Conservation (phyloP, 2,797 vertebrate species). For the Pterois miles region DNA sequence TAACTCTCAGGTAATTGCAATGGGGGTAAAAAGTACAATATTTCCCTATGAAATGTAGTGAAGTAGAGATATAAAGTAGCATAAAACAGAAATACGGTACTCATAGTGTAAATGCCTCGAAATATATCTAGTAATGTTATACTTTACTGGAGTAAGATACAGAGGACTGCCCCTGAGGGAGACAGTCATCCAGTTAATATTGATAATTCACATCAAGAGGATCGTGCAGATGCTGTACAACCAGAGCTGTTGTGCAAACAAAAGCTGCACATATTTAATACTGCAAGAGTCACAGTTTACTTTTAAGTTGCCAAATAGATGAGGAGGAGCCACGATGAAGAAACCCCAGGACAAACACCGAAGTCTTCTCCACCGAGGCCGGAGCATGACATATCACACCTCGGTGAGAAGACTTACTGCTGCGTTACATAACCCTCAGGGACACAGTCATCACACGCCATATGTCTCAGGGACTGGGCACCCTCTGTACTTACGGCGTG, state of each 20-base stretch:
- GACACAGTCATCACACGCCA: constrained; percentile 40
- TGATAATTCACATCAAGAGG: background rate
- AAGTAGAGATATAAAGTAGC: background rate
- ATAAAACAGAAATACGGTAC: background rate
- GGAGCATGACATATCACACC: constrained; percentile 54
- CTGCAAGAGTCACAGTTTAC: constrained; percentile 24
- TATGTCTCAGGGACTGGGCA: constrained; percentile 27
- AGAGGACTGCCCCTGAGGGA: background rate
- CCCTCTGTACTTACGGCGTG: constrained; percentile 8
- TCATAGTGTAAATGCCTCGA: background rate
- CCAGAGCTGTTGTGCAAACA: constrained; percentile 9
- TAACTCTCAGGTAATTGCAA: background rate
- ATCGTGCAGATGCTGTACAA: background rate
- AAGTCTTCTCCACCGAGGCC: constrained; percentile 20
- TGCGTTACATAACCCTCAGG: constrained; percentile 49
- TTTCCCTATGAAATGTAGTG: background rate
- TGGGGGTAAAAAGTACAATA: background rate
- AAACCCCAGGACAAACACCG: constrained; percentile 33
- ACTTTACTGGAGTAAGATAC: background rate
- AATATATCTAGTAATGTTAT: background rate
- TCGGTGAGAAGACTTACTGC: constrained; percentile 47
- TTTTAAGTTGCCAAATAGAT: constrained; percentile 19
- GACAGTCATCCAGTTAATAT: background rate
- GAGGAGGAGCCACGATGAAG: constrained; percentile 21
- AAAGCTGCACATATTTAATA: background rate